These are phyloP conservation scores for Melipona beecheii DNA, from an alignment of 2,888 invertebrate species.

Conservation along the genomic window DNA sequence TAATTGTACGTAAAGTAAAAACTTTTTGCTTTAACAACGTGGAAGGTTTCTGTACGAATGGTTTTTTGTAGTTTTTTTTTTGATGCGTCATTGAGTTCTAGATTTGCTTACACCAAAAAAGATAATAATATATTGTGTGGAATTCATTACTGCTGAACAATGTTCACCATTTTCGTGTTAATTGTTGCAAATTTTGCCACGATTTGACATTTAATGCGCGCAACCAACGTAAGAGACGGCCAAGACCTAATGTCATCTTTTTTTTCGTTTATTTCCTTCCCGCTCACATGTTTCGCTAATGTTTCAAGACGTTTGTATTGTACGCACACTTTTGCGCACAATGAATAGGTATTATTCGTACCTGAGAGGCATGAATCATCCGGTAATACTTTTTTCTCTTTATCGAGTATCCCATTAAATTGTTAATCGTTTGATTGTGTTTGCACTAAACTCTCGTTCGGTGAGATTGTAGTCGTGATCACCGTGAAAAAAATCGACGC, in stretches of 20 bases:
- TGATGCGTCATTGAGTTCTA: background rate
- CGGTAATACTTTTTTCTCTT: background rate
- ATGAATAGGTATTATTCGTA: background rate
- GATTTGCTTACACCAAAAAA: background rate
- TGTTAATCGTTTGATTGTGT: background rate
- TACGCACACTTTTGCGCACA: background rate
- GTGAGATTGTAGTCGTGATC: background rate
- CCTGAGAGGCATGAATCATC: background rate
- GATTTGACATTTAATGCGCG: background rate
- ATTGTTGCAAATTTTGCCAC: background rate
- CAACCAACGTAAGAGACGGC: background rate
- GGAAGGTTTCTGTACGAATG: background rate
- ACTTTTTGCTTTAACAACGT: background rate
- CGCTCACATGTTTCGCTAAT: background rate
- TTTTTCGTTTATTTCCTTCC: background rate
- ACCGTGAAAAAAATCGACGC: background rate
- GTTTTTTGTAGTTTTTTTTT: background rate
- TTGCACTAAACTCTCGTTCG: background rate
- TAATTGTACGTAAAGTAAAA: background rate
- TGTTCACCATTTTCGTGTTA: too few relatives aligned
- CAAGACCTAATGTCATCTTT: background rate
- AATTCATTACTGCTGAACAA: background rate
- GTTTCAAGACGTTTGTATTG: background rate
- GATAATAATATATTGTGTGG: background rate
- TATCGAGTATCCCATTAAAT: conserved; percentile 4